Percentiles rank a stretch among this genome's conserved stretches.
These are phyloP conservation scores for Hylia prasina DNA, from an alignment of 2,113 vertebrate species.

Conservation along the genomic window DNA sequence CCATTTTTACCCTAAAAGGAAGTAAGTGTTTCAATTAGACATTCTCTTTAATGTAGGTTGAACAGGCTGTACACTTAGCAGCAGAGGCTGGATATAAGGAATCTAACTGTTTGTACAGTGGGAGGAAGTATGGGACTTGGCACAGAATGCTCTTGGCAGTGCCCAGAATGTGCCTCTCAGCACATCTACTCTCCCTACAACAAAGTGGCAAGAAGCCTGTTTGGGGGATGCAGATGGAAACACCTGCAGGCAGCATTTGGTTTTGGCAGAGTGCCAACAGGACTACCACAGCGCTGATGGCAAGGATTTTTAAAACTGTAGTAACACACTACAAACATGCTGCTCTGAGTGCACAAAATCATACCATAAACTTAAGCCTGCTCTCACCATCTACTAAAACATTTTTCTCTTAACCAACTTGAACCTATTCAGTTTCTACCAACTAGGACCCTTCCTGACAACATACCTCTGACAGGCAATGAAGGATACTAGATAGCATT, in stretches of 20 bases:
- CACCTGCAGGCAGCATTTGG: not conserved
- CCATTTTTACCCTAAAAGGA: constrained; percentile 69
- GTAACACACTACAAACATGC: not conserved
- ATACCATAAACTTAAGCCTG: not conserved
- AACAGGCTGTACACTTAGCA: not conserved
- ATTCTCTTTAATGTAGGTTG: not conserved
- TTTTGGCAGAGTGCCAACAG: not conserved
- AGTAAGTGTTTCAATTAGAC: not conserved
- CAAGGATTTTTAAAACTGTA: not conserved
- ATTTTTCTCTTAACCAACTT: not conserved
- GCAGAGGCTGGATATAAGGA: not conserved
- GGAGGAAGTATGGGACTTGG: not conserved
- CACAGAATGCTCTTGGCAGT: not conserved
- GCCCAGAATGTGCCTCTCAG: not conserved
- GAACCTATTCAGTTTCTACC: not conserved
- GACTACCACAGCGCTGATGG: not conserved
- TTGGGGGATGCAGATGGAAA: not conserved
- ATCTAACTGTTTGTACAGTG: not conserved
- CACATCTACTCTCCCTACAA: not conserved
- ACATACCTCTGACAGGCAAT: not conserved
- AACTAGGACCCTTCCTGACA: not conserved
- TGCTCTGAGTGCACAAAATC: not conserved
- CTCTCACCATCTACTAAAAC: not conserved
- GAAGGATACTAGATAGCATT: not conserved
- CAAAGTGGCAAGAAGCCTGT: not conserved